Base-by-base conservation (phyloP, 2,888 invertebrate genomes). In the Adelphocoris suturalis region DNA sequence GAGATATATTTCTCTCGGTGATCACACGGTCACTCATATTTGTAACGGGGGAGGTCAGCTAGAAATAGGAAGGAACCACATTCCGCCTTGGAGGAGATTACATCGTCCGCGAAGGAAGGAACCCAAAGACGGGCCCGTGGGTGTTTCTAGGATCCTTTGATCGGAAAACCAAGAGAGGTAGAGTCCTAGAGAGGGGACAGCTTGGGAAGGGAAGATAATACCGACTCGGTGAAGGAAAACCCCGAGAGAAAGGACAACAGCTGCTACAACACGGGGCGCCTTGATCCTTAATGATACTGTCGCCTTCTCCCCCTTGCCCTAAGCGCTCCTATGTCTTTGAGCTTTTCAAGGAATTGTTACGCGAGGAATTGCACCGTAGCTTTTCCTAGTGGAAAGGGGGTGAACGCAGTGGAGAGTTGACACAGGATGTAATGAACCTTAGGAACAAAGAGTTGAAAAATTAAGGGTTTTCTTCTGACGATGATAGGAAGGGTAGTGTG, bases 381-480 rank as follows among this genome's bases (percentile, higher is more conserved):
- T 85, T 57, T 37, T 85, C 57, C 55, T 85, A 27, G 2, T 57
- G 57, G 46, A 37, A 55, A 85, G 85, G 23, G 48, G 52, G 27
- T n/a, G 37, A 52, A 82, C 23, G 16, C 19, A 47, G 37, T 9
- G 61, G 37, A 28, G 57, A 57, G 28, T 52, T 52, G 55, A 55
- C 84, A 37, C 16, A 85, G 61, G 61, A 61, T 85, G 52, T 85
- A 85, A 85, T 85, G 85, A 85, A 85, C 85, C 85, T 85, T 23
- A 61, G 85, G 37, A 85, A 85, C 85, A 85, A 85, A 85, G 85
- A 85, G 85, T 85, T 85, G 61, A 85, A 85, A 61, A 82, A 57
- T 85, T 85, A 61, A 85, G 61, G 85, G 57, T 85, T 37, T 57
- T n/a, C 61, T 61, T 28, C 14, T 27, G 16, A 47, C 76, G 37